These are phyloP conservation scores for Arizona elegans DNA, from an alignment of 2,113 vertebrate genomes.

Conservation along the genomic window DNA sequence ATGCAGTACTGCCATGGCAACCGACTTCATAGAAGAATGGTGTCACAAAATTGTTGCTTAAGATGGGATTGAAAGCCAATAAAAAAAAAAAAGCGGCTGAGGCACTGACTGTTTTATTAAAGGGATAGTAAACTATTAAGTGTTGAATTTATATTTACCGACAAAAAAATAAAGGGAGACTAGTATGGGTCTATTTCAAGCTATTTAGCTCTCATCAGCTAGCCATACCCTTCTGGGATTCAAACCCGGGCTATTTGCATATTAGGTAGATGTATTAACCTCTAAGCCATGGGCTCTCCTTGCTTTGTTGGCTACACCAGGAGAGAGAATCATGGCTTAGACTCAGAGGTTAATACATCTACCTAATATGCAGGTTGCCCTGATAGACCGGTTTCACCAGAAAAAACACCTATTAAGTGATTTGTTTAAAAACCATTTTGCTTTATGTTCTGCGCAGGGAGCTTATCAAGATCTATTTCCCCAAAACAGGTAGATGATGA, in stretches of 20 bases:
- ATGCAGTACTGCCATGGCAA: constrained; percentile 24
- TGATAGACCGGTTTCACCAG: too few relatives aligned
- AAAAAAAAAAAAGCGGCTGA: not conserved
- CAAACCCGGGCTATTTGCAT: too few relatives aligned
- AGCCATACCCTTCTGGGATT: too few relatives aligned
- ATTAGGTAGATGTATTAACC: too few relatives aligned
- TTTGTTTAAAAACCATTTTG: not conserved
- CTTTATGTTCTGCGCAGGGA: not conserved
- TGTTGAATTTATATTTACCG: not conserved
- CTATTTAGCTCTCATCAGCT: too few relatives aligned
- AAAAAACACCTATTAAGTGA: not conserved
- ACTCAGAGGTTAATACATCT: too few relatives aligned
- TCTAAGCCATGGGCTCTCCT: too few relatives aligned
- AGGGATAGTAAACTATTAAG: not conserved
- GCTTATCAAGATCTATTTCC: not conserved
- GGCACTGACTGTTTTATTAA: constrained; percentile 3
- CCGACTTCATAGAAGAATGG: not conserved
- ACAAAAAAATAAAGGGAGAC: too few relatives aligned
- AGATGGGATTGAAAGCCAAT: not conserved
- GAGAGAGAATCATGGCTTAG: too few relatives aligned
- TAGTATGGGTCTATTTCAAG: too few relatives aligned
- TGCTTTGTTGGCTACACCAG: too few relatives aligned
- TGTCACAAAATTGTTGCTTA: constrained; percentile 1
- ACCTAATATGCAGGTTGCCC: too few relatives aligned
- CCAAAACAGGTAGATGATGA: not conserved